A percentile compares a stretch with the other conserved stretches of the same genome.
Conservation (phyloP, 2,113 vertebrate species). For the Salvelinus fontinalis region DNA sequence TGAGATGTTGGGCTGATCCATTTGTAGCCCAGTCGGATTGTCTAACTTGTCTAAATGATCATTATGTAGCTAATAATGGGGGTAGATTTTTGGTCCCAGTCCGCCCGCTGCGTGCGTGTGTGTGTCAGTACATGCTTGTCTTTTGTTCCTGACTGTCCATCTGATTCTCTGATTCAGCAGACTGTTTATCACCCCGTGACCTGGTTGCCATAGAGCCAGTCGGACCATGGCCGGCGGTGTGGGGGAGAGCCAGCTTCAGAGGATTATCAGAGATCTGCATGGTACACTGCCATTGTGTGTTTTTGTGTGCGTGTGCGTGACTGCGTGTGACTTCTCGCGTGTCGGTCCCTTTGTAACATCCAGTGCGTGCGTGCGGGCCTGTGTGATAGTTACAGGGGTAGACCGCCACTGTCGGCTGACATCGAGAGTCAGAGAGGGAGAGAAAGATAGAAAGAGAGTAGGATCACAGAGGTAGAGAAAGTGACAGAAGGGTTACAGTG, state of each 20-base stretch:
- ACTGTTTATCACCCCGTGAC: conserved; percentile 65
- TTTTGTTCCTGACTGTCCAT: conserved; percentile 48
- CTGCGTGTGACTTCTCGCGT: conserved; percentile 4
- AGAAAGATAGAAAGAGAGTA: neutral
- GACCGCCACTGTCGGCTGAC: neutral
- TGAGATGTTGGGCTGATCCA: too few species aligned
- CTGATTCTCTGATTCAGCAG: conserved; percentile 70
- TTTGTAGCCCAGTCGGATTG: too few species aligned
- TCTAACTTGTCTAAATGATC: too few species aligned
- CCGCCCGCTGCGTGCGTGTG: neutral
- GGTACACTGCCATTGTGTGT: conserved; percentile 73
- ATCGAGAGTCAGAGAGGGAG: conserved; percentile 28
- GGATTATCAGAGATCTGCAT: conserved; percentile 91
- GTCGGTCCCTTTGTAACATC: neutral
- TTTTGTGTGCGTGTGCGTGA: conserved; percentile 34
- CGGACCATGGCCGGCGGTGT: conserved; percentile 79
- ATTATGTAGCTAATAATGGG: too few species aligned
- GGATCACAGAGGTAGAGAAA: too few species aligned
- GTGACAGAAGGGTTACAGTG: conserved; percentile 6
- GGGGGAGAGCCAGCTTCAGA: conserved; percentile 88
- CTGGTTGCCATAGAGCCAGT: conserved; percentile 57
- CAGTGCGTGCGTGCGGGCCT: neutral
- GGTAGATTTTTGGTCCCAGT: too few species aligned
- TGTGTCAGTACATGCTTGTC: conserved; percentile 20
- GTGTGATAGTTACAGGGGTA: conserved; percentile 18